phyloP scores from a whole-genome alignment of 2,113 vertebrate species.

The Anarhynchus alexandrinus region DNA sequence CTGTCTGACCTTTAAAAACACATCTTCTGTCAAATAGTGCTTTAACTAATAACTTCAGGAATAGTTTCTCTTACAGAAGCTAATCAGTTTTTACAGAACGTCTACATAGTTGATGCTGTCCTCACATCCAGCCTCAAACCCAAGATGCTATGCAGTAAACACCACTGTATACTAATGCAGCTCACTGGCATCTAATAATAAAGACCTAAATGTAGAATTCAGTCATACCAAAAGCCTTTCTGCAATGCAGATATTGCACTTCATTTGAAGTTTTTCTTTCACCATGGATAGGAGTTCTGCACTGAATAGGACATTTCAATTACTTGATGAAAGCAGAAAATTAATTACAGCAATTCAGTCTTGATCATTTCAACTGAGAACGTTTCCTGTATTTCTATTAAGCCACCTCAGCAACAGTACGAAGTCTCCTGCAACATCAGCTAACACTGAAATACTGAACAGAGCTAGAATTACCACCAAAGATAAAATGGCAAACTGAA shows the following conservation, averaged over 20 bases:
- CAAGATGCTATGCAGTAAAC: background rate
- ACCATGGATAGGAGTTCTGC: background rate
- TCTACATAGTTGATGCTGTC: background rate
- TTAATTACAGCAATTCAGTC: background rate
- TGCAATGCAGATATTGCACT: background rate
- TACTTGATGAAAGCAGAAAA: background rate
- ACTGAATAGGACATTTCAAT: background rate
- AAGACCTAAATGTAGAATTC: background rate
- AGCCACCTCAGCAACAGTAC: background rate
- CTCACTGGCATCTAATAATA: background rate
- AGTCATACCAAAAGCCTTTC: background rate
- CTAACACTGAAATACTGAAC: background rate
- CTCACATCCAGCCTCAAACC: background rate
- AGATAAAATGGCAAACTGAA: background rate
- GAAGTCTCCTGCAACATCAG: background rate
- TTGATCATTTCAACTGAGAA: background rate
- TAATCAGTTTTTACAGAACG: background rate
- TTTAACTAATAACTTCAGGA: background rate
- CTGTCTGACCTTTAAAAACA: background rate
- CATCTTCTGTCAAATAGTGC: background rate
- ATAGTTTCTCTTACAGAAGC: background rate
- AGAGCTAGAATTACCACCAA: background rate
- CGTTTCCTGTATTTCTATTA: background rate
- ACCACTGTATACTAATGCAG: background rate
- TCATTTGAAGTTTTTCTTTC: background rate